These are phyloP conservation scores for Drosophila meridiana DNA, from an alignment of 2,888 invertebrate genomes.

Conservation along the genomic window DNA sequence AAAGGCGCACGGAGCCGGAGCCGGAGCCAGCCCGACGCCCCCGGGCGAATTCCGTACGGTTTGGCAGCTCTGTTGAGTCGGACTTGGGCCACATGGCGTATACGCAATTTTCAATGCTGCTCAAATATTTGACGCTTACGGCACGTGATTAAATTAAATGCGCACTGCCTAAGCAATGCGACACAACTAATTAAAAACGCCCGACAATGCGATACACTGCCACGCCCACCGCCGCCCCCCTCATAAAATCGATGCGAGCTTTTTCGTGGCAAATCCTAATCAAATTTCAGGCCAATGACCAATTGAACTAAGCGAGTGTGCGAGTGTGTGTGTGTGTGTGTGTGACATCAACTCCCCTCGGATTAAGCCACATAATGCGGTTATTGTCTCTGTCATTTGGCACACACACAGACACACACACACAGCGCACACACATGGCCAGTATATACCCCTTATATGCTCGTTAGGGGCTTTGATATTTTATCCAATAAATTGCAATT, in stretches of 20 bases:
- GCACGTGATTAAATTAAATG: conserved; percentile 78
- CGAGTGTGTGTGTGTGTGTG: conserved; percentile 4
- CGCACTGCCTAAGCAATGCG: conserved; percentile 57
- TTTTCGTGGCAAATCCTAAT: conserved; percentile 48
- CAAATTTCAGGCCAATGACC: conserved; percentile 58
- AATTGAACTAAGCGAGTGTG: conserved; percentile 27
- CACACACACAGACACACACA: conserved; percentile 2
- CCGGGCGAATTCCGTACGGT: conserved; percentile 18
- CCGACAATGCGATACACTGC: conserved; percentile 55
- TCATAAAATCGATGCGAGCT: conserved; percentile 36
- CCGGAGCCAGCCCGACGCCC: conserved; percentile 8
- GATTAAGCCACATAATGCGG: conserved; percentile 62
- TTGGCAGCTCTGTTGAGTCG: conserved; percentile 24
- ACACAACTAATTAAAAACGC: conserved; percentile 76
- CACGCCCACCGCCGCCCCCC: background rate
- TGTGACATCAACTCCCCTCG: conserved; percentile 46
- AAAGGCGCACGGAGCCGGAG: conserved; percentile 11
- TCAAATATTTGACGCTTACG: conserved; percentile 77
- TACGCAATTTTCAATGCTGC: conserved; percentile 74
- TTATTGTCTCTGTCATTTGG: conserved; percentile 64
- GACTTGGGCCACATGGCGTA: conserved; percentile 62
- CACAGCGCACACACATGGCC: background rate
- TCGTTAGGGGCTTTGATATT: conserved; percentile 39
- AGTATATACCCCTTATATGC: conserved; percentile 14
- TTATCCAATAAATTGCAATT: conserved; percentile 74